These are phyloP conservation scores for Bovichtus variegatus DNA, from an alignment of 2,797 vertebrate species.

Conservation along the genomic window DNA sequence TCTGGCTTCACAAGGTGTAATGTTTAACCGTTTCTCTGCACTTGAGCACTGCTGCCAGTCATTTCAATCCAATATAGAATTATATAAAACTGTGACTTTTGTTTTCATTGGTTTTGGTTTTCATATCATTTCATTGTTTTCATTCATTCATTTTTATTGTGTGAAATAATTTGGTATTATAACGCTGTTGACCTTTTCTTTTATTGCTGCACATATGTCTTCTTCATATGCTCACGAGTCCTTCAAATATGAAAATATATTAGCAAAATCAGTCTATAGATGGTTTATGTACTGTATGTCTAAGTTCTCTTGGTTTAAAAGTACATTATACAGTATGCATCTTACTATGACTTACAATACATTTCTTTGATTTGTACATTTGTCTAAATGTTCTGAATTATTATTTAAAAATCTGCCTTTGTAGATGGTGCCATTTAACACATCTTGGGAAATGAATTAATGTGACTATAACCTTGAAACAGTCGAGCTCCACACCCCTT, in stretches of 20 bases:
- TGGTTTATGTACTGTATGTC: too few relatives aligned
- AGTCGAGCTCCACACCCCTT: constrained; percentile 44
- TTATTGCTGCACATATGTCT: constrained; percentile 64
- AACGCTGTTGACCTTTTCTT: constrained; percentile 70
- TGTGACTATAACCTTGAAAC: constrained; percentile 67
- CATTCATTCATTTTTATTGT: too few relatives aligned
- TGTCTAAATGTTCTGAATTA: constrained; percentile 17
- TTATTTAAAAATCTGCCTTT: constrained; percentile 28
- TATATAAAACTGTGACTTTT: constrained; percentile 50
- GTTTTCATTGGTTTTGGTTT: constrained; percentile 61
- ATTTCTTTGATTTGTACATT: neutral
- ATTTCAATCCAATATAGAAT: constrained; percentile 39
- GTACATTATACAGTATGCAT: too few relatives aligned
- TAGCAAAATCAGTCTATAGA: constrained; percentile 9
- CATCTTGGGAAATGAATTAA: constrained; percentile 53
- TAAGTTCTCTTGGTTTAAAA: too few relatives aligned
- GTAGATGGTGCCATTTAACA: constrained; percentile 29
- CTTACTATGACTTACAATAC: too few relatives aligned
- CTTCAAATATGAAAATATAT: constrained; percentile 35
- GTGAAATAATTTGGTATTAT: constrained; percentile 56
- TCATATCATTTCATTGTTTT: too few relatives aligned
- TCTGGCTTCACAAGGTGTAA: constrained; percentile 12
- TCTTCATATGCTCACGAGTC: constrained; percentile 31
- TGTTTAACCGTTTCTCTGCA: neutral
- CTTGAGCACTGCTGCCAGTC: neutral